Conservation (phyloP, 2,797 vertebrate genomes). For the Pseudocheirus occidentalis region DNA sequence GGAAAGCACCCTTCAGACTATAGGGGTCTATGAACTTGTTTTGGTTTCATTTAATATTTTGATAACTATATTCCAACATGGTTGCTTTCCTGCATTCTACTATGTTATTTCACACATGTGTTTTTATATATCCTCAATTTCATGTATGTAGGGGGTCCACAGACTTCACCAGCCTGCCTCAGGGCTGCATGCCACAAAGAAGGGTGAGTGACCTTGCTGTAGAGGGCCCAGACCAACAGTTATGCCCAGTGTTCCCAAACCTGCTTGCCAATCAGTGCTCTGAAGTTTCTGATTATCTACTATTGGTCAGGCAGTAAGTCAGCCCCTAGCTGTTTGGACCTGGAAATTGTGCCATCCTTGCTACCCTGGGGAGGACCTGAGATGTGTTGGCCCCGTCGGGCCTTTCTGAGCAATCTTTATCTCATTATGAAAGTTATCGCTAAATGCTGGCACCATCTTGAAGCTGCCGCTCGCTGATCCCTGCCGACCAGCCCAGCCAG, state of each 20-base stretch:
- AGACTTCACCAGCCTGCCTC: not conserved
- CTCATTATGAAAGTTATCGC: not conserved
- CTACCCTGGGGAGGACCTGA: not conserved
- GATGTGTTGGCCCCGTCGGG: too few relatives aligned
- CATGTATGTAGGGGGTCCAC: not conserved
- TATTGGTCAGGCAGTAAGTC: too few relatives aligned
- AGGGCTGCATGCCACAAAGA: not conserved
- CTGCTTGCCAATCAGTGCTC: not conserved
- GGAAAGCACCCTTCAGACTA: not conserved
- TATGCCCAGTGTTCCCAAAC: not conserved
- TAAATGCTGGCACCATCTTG: not conserved
- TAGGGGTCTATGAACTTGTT: not conserved
- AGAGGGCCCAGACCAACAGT: not conserved
- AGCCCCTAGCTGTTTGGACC: too few relatives aligned
- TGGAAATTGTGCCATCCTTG: too few relatives aligned
- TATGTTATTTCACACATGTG: not conserved
- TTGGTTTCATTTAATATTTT: not conserved
- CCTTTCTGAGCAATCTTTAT: not conserved
- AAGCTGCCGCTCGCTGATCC: not conserved
- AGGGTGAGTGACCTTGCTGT: not conserved
- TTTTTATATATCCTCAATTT: not conserved
- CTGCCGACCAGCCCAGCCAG: too few relatives aligned
- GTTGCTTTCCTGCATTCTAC: not conserved
- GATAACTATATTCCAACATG: not conserved
- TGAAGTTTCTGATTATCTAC: too few relatives aligned